Evolutionary conservation across 2,888 invertebrate species (phyloP).

Genomic region (Globia sparganii): DNA sequence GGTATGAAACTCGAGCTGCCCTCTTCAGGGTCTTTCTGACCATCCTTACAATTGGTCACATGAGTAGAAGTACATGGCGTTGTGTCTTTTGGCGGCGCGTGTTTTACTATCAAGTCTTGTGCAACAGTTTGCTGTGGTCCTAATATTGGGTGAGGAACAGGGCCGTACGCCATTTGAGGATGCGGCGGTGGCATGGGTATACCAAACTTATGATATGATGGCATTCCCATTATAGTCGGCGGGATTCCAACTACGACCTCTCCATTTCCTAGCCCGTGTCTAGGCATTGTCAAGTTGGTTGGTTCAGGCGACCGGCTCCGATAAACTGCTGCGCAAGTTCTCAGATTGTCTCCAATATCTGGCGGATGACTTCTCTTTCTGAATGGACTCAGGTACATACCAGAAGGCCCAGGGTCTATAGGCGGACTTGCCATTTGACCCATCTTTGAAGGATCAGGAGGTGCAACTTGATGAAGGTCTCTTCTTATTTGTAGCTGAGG

Average conservation of each 20-base stretch:
- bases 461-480: conserved; percentile 92
- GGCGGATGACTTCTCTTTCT: conserved; percentile 91
- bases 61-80: conserved; percentile 82
- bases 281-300: conserved; percentile 87
- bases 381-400: conserved; percentile 88
- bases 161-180: conserved; percentile 84
- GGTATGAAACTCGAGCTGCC: conserved; percentile 83
- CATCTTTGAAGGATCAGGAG: conserved; percentile 83
- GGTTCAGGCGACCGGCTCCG: conserved; percentile 88
- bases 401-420: conserved; percentile 86
- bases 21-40: conserved; percentile 77
- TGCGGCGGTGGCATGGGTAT: conserved; percentile 87
- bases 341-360: conserved; percentile 85
- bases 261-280: conserved; percentile 78
- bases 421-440: conserved; percentile 85
- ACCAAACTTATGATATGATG: conserved; percentile 88
- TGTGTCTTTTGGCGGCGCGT: conserved; percentile 87
- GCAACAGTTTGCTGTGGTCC: conserved; percentile 89
- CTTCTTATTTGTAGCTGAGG: conserved; percentile 94
- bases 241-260: conserved; percentile 85
- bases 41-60: conserved; percentile 82
- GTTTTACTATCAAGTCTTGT: conserved; percentile 89
- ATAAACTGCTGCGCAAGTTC: conserved; percentile 84
- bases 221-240: conserved; percentile 85
- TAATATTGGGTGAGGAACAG: conserved; percentile 82